Evolutionary conservation across 2,797 vertebrate genomes (phyloP).

Genomic region (Chelonia mydas): DNA sequence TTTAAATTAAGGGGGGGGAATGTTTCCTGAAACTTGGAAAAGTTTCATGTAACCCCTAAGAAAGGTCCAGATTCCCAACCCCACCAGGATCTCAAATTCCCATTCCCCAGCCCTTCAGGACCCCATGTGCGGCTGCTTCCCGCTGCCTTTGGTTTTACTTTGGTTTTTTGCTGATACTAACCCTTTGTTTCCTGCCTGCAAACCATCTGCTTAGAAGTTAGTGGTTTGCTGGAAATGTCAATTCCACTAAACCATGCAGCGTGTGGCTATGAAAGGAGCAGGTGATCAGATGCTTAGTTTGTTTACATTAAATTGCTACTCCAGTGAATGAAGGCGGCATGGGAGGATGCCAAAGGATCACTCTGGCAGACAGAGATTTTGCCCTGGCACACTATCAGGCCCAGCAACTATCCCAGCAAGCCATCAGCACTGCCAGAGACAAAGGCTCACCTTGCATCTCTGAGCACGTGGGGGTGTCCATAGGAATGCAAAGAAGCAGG

Average conservation of each 20-base stretch:
- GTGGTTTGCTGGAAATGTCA: not conserved
- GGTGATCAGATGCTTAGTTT: not conserved
- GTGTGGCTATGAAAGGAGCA: not conserved
- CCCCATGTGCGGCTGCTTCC: fast-evolving
- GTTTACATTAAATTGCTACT: not conserved
- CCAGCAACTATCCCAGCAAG: too few relatives aligned
- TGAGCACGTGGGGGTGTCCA: not conserved
- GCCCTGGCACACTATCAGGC: not conserved
- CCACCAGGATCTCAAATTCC: fast-evolving
- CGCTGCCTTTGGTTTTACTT: not conserved
- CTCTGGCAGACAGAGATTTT: fast-evolving
- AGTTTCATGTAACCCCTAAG: not conserved
- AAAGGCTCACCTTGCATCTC: not conserved
- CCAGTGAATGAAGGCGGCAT: not conserved
- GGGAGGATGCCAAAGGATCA: not conserved
- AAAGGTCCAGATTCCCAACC: not conserved
- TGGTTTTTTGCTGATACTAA: not conserved
- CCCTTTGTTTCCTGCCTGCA: not conserved
- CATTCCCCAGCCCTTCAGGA: not conserved
- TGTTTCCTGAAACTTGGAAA: not conserved
- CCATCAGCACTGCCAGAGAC: not conserved
- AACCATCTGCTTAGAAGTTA: not conserved
- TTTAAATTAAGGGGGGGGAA: not conserved
- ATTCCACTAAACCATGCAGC: not conserved
- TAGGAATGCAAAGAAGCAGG: not conserved